These are phyloP conservation scores for Thaumatotibia leucotreta DNA, from an alignment of 1,140 invertebrate genomes.

Conservation along the genomic window DNA sequence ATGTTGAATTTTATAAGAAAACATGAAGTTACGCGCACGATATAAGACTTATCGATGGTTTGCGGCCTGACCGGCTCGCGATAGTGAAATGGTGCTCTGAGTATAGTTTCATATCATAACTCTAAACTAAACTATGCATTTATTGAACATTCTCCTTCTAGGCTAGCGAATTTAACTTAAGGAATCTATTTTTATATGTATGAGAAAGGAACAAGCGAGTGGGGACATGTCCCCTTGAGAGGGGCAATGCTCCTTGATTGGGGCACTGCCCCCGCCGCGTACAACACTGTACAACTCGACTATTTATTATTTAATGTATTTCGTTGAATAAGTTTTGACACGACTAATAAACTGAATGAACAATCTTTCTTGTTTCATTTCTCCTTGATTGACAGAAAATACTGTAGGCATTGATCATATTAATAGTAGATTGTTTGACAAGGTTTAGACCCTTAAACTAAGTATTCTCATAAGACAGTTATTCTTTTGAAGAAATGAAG, in stretches of 20 bases:
- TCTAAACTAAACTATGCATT: slow-evolving; percentile 58
- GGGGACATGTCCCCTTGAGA: neutral
- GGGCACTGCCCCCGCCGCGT: slow-evolving; percentile 14
- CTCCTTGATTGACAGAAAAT: neutral
- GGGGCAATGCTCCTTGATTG: slow-evolving; percentile 17
- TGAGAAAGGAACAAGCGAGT: slow-evolving; percentile 18
- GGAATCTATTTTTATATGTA: slow-evolving; percentile 66
- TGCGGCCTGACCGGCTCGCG: neutral
- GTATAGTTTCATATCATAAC: slow-evolving; percentile 68
- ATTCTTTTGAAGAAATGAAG: no score
- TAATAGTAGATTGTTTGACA: no score
- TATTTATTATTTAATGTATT: slow-evolving; percentile 33
- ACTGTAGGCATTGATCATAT: no score
- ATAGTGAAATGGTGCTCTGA: slow-evolving; percentile 58
- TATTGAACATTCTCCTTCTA: slow-evolving; percentile 57
- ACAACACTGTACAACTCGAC: slow-evolving; percentile 15
- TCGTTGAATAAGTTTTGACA: slow-evolving; percentile 57
- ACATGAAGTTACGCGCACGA: neutral
- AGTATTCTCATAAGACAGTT: no score
- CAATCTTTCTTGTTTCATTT: neutral
- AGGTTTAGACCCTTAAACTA: no score
- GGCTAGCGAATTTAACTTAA: slow-evolving; percentile 44
- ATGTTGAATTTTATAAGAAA: slow-evolving; percentile 5
- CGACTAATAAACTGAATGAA: slow-evolving; percentile 42
- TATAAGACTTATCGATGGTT: neutral